These are phyloP conservation scores for Haliclona indistincta DNA, from an alignment of 37 sponge, comb jelly and placozoan species.

Conservation along the genomic window DNA sequence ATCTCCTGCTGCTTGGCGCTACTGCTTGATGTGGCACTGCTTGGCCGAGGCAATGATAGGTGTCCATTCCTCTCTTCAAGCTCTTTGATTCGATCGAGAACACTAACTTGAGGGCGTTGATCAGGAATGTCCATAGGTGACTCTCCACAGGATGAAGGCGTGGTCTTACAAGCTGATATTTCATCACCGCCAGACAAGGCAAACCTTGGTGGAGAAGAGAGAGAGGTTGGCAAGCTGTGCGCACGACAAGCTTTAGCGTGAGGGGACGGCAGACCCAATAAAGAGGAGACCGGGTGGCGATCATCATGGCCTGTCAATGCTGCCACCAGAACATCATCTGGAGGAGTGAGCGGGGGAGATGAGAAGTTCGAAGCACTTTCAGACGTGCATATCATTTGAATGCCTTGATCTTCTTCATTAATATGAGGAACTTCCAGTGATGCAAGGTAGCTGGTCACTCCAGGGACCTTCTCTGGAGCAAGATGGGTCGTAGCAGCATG, in stretches of 20 bases:
- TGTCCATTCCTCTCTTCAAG: constrained; percentile 49
- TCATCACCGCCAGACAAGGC: not conserved
- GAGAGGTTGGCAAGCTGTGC: too few relatives aligned
- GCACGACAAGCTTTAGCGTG: too few relatives aligned
- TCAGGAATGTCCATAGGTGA: too few relatives aligned
- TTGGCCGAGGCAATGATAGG: not conserved
- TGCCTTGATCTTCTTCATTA: constrained; percentile 51
- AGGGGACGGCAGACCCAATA: too few relatives aligned
- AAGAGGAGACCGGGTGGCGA: too few relatives aligned
- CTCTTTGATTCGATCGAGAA: constrained; percentile 67
- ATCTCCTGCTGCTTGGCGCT: too few relatives aligned
- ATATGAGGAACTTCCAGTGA: constrained; percentile 24
- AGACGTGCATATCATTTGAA: constrained; percentile 23
- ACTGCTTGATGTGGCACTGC: too few relatives aligned
- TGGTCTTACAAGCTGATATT: not conserved
- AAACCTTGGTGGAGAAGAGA: too few relatives aligned
- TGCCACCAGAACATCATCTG: too few relatives aligned
- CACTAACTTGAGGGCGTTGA: too few relatives aligned
- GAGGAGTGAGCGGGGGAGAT: constrained; percentile 64
- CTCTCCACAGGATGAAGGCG: not conserved
- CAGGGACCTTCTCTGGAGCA: constrained; percentile 41
- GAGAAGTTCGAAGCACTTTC: constrained; percentile 61
- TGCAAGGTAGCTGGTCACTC: constrained; percentile 38
- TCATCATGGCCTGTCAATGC: too few relatives aligned
- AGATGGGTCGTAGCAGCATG: not conserved